Evolutionary conservation across 2,113 vertebrate genomes (phyloP).

Genomic region (Prinia subflava): DNA sequence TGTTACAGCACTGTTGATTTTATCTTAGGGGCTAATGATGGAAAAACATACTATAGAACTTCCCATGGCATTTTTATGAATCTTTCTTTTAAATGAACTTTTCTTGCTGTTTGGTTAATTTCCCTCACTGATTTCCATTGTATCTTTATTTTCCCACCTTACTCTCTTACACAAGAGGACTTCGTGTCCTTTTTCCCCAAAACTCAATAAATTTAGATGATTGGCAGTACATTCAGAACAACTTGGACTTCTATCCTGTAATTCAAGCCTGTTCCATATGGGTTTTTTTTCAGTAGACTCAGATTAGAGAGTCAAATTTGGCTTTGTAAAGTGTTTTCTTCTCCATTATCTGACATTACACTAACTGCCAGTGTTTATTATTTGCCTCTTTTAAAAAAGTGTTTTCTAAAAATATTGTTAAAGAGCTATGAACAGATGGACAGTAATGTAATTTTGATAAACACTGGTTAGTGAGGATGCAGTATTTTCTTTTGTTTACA

Average conservation of each 20-base stretch:
- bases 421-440: not conserved
- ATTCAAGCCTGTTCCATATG: not conserved
- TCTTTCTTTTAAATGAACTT: not conserved
- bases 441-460: not conserved
- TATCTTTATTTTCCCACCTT: not conserved
- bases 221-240: not conserved
- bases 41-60: not conserved
- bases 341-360: not conserved
- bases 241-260: not conserved
- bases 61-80: not conserved
- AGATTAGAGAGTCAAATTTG: not conserved
- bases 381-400: not conserved
- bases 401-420: not conserved
- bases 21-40: not conserved
- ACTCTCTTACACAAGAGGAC: not conserved
- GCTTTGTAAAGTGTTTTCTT: not conserved
- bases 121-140: not conserved
- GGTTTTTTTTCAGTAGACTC: not conserved
- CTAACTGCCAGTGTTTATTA: not conserved
- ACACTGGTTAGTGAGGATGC: not conserved
- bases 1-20: not conserved
- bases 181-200: not conserved
- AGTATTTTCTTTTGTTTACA: not conserved
- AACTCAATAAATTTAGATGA: not conserved
- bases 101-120: not conserved